Base-by-base conservation (phyloP, 2,888 invertebrate genomes). In the Escarpia spicata region DNA sequence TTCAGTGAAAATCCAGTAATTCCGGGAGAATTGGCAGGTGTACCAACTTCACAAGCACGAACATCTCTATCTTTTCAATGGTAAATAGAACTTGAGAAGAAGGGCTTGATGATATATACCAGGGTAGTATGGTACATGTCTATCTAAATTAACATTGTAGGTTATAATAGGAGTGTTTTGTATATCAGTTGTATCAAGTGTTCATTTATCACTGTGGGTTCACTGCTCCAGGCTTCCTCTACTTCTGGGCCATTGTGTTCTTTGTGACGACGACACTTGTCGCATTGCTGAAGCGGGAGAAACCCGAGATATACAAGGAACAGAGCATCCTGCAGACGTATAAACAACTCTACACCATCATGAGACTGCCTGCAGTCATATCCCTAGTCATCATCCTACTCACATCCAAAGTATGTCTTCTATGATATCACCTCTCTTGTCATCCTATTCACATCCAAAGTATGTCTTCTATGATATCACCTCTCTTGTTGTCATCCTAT, bases 201-300 rank as follows among this genome's bases (percentile, higher is more conserved):
- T 75, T 75, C 75, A 75, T 26, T 26, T 37, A 37, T 37, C 37
- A 26, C n/a, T 75, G 19, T 75, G 75, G 26, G 75, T 75, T 75
- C 4, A 6, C 12, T 75, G 75, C 19, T 75, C 37, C 97, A 97
- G 98, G 98, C 94, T 99, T 99, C 96, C 97, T 99, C 31, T 98
- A 98, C 96, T 99, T 99, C 96, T 99, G 99, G 99, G 99, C 99
- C 8, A 97, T 98, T 96, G 97, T 98, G 2, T 99, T 99, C 96
- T 97, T 99, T 92, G 96, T 98, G 1, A 98, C 98, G 0, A 99
- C 99, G 0, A 98, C 99, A 0, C 95, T 99, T 3, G 98, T 99
- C 92, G 98, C 98, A 89, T 93, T 99, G 26, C 97, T 99, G n/a
- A 99, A 99, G 96, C 97, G 97, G 94, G 99, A 99, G 97, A 97